phyloP scores from a whole-genome alignment of 92 coral and sea anemone genomes.

The Meandrina meandrites region DNA sequence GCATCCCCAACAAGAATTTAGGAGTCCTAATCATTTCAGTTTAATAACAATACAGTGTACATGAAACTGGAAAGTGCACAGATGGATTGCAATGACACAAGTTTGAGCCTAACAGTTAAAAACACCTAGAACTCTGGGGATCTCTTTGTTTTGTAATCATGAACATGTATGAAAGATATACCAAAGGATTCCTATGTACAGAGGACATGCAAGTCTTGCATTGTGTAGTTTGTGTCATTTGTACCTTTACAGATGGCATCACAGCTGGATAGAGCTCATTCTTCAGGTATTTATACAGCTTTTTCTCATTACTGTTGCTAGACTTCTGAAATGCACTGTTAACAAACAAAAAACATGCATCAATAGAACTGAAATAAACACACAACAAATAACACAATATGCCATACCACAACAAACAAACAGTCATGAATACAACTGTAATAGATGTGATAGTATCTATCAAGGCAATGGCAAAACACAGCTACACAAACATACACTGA shows the following conservation, averaged over 20 bases:
- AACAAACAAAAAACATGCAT: neutral
- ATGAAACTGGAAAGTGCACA: neutral
- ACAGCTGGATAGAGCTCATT: slow-evolving; percentile 81
- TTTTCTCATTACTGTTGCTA: slow-evolving; percentile 77
- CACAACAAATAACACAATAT: neutral
- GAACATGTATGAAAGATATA: neutral
- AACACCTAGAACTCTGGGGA: neutral
- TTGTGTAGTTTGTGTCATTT: too few relatives aligned
- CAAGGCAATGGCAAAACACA: neutral
- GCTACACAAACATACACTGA: neutral
- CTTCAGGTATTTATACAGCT: slow-evolving; percentile 74
- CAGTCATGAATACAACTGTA: too few relatives aligned
- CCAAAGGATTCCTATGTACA: neutral
- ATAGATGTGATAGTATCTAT: neutral
- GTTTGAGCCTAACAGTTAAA: neutral
- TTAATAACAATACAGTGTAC: neutral
- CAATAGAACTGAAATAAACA: neutral
- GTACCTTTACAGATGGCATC: slow-evolving; percentile 77
- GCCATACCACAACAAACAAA: too few relatives aligned
- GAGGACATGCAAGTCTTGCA: too few relatives aligned
- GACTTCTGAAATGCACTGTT: slow-evolving; percentile 74
- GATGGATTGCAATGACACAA: neutral
- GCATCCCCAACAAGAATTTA: too few relatives aligned
- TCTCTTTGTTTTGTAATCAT: neutral
- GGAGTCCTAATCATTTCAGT: too few relatives aligned